These are phyloP conservation scores for Dallia pectoralis DNA, from an alignment of 2,797 vertebrate species.

Conservation along the genomic window DNA sequence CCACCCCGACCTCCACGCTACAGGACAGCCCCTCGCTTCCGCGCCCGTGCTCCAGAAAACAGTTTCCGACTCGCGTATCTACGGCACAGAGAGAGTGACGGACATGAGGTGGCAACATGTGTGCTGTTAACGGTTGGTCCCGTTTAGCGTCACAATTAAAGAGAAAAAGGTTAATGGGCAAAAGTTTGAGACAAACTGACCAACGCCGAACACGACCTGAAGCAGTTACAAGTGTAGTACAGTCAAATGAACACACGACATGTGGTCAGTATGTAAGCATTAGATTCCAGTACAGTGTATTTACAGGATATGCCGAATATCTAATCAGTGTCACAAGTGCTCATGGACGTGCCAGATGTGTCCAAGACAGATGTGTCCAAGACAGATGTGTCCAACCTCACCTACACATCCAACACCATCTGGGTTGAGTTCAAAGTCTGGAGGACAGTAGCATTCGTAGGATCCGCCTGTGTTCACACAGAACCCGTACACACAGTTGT, in stretches of 20 bases:
- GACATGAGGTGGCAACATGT: no score
- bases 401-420: constrained; percentile 91
- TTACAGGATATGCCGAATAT: not conserved
- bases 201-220: no score
- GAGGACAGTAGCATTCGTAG: constrained; percentile 68
- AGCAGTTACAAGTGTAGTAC: no score
- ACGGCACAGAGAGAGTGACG: constrained; percentile 7
- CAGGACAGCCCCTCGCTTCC: constrained; percentile 88
- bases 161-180: no score
- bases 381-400: constrained; percentile 54
- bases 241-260: not conserved
- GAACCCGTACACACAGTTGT: constrained; percentile 59
- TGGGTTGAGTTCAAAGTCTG: constrained; percentile 92
- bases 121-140: no score
- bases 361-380: not conserved
- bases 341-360: not conserved
- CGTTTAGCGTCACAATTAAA: not conserved
- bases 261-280: not conserved
- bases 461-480: constrained; percentile 56
- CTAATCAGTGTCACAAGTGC: not conserved
- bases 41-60: constrained; percentile 86
- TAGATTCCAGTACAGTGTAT: not conserved
- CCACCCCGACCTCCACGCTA: constrained; percentile 87
- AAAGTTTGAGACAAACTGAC: no score
- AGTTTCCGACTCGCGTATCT: constrained; percentile 91